Evolutionary conservation across 2,113 vertebrate genomes (phyloP).

Genomic region (Hippocampus comes): DNA sequence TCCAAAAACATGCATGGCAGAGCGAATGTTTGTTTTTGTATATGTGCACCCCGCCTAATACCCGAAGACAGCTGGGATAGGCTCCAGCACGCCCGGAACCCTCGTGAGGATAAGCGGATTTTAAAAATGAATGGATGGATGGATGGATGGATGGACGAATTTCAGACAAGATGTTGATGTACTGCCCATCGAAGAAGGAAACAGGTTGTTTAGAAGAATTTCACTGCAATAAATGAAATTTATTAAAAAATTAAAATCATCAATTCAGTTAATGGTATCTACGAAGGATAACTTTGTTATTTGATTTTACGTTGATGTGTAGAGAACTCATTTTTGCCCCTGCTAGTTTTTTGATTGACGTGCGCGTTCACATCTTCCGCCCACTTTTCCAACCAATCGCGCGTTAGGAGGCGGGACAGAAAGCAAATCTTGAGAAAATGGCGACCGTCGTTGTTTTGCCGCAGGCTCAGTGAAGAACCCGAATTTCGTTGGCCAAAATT

Average conservation of each 20-base stretch:
- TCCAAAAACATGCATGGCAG: no score
- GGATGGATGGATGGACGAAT: not conserved
- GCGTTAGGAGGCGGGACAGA: conserved; percentile 40
- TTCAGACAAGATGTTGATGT: not conserved
- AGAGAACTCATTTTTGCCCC: not conserved
- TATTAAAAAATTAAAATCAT: no score
- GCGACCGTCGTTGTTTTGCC: conserved; percentile 75
- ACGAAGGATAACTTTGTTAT: not conserved
- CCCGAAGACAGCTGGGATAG: no score
- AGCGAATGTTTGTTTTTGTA: no score
- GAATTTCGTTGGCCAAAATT: conserved; percentile 23
- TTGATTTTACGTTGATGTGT: not conserved
- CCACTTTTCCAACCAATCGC: conserved; percentile 63
- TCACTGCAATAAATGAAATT: no score
- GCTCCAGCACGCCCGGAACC: no score
- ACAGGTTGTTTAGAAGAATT: not conserved
- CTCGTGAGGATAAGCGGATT: no score
- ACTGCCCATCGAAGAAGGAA: not conserved
- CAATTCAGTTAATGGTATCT: no score
- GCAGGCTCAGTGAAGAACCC: conserved; percentile 67
- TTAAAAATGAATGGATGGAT: no score
- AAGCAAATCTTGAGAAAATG: conserved; percentile 72
- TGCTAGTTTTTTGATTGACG: conserved; percentile 48
- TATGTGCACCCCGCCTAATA: no score
- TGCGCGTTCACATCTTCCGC: conserved; percentile 23